A percentile compares a stretch with the other conserved stretches of the same genome.
phyloP scores from a whole-genome alignment of 2,888 invertebrate species.

The Netelia fuscicornis region DNA sequence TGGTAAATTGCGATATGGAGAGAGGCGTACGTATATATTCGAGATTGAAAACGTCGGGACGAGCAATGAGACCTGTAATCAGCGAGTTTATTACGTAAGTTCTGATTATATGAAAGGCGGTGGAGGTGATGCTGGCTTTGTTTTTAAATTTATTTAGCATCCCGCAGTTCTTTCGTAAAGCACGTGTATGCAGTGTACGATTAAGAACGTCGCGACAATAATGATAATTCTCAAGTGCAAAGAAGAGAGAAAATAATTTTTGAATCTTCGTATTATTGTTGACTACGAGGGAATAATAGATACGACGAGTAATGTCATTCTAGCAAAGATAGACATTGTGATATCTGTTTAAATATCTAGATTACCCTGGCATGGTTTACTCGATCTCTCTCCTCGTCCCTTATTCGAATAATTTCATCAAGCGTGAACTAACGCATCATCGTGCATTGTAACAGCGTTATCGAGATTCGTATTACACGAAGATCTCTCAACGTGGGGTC shows the following conservation, averaged over 20 bases:
- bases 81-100: conserved; percentile 30
- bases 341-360: background rate
- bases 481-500: background rate
- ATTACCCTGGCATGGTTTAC: background rate
- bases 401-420: background rate
- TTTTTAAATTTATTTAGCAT: conserved; percentile 1
- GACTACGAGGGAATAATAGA: no score
- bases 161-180: conserved; percentile 2
- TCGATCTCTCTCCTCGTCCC: background rate
- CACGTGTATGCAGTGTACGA: background rate
- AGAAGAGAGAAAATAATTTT: background rate
- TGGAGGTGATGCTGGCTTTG: conserved; percentile 4
- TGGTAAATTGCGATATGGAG: conserved; percentile 9
- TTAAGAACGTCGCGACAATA: background rate
- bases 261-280: no score
- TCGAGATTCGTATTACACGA: background rate
- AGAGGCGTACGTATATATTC: conserved; percentile 13
- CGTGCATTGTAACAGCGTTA: background rate
- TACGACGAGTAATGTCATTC: no score
- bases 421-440: background rate
- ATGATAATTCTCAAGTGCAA: background rate
- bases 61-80: conserved; percentile 44
- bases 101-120: conserved; percentile 19
- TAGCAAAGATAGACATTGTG: no score
- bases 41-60: conserved; percentile 34